Percentiles rank a stretch among this genome's conserved stretches.
Evolutionary conservation across 1,140 invertebrate species (phyloP).

Genomic region (Trichonephila inaurata): DNA sequence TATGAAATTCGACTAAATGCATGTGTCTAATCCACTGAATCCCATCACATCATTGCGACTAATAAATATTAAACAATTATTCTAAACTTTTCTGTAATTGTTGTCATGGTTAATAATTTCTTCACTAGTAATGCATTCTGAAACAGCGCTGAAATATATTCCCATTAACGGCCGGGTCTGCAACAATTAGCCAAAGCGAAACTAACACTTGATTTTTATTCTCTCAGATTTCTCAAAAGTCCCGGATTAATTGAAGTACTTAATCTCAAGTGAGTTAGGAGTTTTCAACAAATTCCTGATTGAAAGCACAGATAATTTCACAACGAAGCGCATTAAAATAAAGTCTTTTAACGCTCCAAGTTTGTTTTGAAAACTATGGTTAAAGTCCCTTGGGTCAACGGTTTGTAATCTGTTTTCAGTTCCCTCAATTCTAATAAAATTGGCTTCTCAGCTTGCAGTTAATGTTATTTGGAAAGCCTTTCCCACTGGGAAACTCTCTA

Average conservation of each 20-base stretch:
- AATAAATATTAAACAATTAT: too few relatives aligned
- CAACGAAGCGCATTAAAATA: background rate
- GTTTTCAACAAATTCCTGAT: background rate
- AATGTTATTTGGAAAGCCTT: conserved; percentile 16
- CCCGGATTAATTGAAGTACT: conserved; percentile 2
- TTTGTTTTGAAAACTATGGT: background rate
- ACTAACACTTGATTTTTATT: background rate
- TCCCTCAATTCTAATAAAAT: background rate
- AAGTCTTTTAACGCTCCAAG: conserved; percentile 21
- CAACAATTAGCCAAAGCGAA: too few relatives aligned
- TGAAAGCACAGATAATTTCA: conserved; percentile 18
- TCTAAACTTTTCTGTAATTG: too few relatives aligned
- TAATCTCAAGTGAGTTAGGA: background rate
- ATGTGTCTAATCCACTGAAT: too few relatives aligned
- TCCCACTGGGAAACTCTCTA: background rate
- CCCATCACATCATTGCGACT: too few relatives aligned
- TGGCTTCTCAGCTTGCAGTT: background rate
- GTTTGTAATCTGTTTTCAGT: conserved; percentile 38
- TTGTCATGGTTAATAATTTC: too few relatives aligned
- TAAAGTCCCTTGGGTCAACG: background rate
- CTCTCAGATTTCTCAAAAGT: background rate
- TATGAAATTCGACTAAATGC: too few relatives aligned
- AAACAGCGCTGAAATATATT: too few relatives aligned
- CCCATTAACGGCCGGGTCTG: too few relatives aligned
- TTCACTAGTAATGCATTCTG: too few relatives aligned